Evolutionary conservation across 2,113 vertebrate genomes (phyloP).

Genomic region (Chionodraco myersi): DNA sequence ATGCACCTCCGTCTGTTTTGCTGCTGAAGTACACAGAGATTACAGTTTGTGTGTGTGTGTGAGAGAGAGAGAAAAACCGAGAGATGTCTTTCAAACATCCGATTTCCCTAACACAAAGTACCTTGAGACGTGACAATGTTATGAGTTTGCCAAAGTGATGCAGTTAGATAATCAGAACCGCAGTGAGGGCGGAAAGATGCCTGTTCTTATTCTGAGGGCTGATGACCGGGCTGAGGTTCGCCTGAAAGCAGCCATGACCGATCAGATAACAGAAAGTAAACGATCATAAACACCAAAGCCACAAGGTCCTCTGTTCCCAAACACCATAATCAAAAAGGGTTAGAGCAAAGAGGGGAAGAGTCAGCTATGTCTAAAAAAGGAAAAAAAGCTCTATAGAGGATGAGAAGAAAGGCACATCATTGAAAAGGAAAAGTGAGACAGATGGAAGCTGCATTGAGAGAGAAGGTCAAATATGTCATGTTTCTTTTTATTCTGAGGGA

Average conservation of each 20-base stretch:
- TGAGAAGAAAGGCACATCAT: slow-evolving; percentile 26
- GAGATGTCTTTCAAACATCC: slow-evolving; percentile 17
- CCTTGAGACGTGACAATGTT: slow-evolving; percentile 16
- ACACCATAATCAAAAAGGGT: slow-evolving; percentile 7
- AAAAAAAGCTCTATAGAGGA: slow-evolving; percentile 11
- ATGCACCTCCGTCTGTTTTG: slow-evolving; percentile 7
- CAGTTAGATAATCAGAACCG: slow-evolving; percentile 31
- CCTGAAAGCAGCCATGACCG: slow-evolving; percentile 24
- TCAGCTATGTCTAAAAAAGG: background rate
- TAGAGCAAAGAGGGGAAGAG: slow-evolving; percentile 12
- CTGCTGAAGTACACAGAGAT: slow-evolving; percentile 3
- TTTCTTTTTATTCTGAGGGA: slow-evolving; percentile 39
- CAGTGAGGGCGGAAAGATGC: background rate
- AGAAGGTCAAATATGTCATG: slow-evolving; percentile 58
- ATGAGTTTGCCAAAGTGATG: slow-evolving; percentile 24
- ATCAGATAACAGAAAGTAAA: slow-evolving; percentile 40
- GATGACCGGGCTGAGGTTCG: slow-evolving; percentile 41
- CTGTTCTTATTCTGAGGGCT: slow-evolving; percentile 44
- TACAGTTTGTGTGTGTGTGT: background rate
- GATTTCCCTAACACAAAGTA: slow-evolving; percentile 17
- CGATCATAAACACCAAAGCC: slow-evolving; percentile 23
- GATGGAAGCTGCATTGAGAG: slow-evolving; percentile 21
- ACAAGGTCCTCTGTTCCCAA: slow-evolving; percentile 14
- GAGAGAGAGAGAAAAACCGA: background rate
- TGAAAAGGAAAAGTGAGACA: slow-evolving; percentile 36